Conservation (phyloP, 2,888 invertebrate species). For the Strigamia maritima region DNA sequence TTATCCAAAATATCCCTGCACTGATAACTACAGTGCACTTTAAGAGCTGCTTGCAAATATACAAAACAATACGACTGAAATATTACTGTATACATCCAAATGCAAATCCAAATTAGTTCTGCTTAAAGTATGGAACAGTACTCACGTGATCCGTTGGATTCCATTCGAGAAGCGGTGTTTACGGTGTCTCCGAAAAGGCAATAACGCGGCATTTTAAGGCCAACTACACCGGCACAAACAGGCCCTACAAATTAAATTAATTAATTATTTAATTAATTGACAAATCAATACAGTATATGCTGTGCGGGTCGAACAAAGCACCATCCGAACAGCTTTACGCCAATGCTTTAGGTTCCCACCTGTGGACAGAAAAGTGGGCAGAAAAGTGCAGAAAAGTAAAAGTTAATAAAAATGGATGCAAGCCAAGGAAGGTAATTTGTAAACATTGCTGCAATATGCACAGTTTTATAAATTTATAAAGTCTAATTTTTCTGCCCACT, state of each 20-base stretch:
- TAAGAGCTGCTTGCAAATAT: slow-evolving; percentile 26
- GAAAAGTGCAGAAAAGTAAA: too few relatives aligned
- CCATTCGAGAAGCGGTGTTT: slow-evolving; percentile 43
- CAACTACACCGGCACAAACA: slow-evolving; percentile 43
- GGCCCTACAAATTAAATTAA: slow-evolving; percentile 36
- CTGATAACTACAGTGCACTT: slow-evolving; percentile 36
- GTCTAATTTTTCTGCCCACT: too few relatives aligned
- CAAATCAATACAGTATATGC: too few relatives aligned
- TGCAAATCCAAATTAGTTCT: not conserved
- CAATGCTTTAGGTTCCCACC: too few relatives aligned
- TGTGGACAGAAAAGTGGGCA: too few relatives aligned
- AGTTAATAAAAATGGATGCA: too few relatives aligned
- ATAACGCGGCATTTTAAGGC: slow-evolving; percentile 43
- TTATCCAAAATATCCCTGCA: slow-evolving; percentile 34
- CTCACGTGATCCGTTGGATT: slow-evolving; percentile 54
- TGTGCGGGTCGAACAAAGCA: too few relatives aligned
- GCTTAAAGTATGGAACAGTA: not conserved
- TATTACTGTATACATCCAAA: not conserved
- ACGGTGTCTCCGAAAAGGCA: slow-evolving; percentile 43
- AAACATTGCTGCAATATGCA: too few relatives aligned
- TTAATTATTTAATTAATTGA: too few relatives aligned
- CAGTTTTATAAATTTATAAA: too few relatives aligned
- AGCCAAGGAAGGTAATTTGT: too few relatives aligned
- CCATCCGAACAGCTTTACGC: too few relatives aligned
- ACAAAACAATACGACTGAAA: not conserved